Percentiles rank a stretch among this genome's conserved stretches.
Conservation (phyloP, 1,140 invertebrate genomes). For the Cataglyphis hispanica region DNA sequence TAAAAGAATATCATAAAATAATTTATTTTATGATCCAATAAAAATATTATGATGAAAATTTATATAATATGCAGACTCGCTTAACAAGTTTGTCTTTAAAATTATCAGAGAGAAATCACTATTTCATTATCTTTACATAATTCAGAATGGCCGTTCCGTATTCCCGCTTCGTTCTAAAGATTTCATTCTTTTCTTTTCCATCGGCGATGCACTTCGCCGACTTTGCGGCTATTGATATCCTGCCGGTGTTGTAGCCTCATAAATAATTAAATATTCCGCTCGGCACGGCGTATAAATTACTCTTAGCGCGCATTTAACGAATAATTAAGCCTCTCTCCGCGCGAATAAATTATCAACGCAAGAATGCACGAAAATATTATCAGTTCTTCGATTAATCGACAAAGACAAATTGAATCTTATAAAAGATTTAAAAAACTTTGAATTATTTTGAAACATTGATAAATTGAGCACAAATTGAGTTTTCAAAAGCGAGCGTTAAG, state of each 20-base stretch:
- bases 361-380: not conserved
- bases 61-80: not conserved
- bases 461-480: slow-evolving; percentile 40
- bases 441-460: slow-evolving; percentile 1
- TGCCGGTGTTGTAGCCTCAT: slow-evolving; percentile 26
- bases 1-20: not conserved
- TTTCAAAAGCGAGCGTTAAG: slow-evolving; percentile 15
- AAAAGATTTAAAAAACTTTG: not conserved
- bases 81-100: not conserved
- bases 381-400: not conserved
- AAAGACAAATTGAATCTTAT: not conserved
- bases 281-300: slow-evolving; percentile 52
- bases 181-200: not conserved
- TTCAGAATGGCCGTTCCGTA: slow-evolving; percentile 9
- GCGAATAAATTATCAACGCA: slow-evolving; percentile 35
- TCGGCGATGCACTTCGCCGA: slow-evolving; percentile 9
- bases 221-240: slow-evolving; percentile 21
- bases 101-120: not conserved
- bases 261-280: slow-evolving; percentile 56
- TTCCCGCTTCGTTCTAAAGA: slow-evolving; percentile 8
- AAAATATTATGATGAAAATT: not conserved
- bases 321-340: slow-evolving; percentile 52
- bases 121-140: slow-evolving; percentile 38
- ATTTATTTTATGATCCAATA: not conserved
- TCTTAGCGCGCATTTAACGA: slow-evolving; percentile 55